Base-by-base conservation (phyloP, 2,113 vertebrate species). In the Entomyzon cyanotis region DNA sequence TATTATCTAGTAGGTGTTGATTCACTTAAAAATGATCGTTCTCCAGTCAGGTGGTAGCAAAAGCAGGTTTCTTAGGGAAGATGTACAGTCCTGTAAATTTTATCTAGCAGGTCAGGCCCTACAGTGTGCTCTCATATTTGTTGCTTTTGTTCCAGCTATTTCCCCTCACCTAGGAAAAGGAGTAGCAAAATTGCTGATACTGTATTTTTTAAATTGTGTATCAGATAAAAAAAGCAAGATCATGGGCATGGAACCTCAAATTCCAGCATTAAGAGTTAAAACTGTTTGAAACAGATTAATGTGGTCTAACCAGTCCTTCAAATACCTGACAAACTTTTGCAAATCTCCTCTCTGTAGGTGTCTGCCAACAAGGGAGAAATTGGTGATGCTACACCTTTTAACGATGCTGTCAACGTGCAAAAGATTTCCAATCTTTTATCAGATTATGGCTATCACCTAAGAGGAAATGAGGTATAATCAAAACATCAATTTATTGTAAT, bases 331-430 rank as follows among this genome's bases (percentile, higher is more conserved):
- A 55, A 21, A 33, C 9, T 93, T 86, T 77, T 59, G 44, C 50
- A 58, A 53, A 49, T 82, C 67, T 81, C 31, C 84, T 92, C 71
- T 75, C 55, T 42, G 10, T 90, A 99, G 99, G 99, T 99, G 31
- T 99, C 99, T 1, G 99, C 99, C 30, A 99, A 99, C 96, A 99
- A 99, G 96, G 99, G 99, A 46, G 99, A 99, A 98, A 99, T 99
- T 33, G 99, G 99, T 30, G 99, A 99, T 37, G 99, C 99, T 44
- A 99, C 99, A 10, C 99, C 99, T 5, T 99, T 99, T 80, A 99
- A 99, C 14, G 99, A 99, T 44, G 99, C 99, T 8, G 99, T 99
- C 79, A 99, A 99, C 0, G 99, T 99, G 89, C 99, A 99, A 94
- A 99, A 99, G 93, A 99, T 99, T 83, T 99, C 99, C 21, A 99